Conservation (phyloP, 2,888 invertebrate genomes). For the Dryomyza anilis region DNA sequence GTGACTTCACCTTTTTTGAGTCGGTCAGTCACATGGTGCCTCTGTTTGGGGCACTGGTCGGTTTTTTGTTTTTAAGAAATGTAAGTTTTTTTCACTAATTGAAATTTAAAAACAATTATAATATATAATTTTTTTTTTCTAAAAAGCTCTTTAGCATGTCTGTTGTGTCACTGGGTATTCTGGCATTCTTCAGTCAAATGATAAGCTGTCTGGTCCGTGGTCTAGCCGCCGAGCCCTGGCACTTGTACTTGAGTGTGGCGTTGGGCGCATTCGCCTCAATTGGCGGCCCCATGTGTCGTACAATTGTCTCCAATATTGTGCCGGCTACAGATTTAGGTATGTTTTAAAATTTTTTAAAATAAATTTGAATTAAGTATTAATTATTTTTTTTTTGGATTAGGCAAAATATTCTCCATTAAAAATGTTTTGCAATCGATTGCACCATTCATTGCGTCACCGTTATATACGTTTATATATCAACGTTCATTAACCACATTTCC, state of each 20-base stretch:
- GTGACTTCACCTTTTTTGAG: slow-evolving; percentile 67
- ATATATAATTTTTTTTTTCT: neutral
- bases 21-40: slow-evolving; percentile 64
- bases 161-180: slow-evolving; percentile 50
- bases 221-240: slow-evolving; percentile 52
- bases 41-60: slow-evolving; percentile 67
- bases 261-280: slow-evolving; percentile 51
- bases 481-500: slow-evolving; percentile 65
- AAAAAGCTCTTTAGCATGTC: slow-evolving; percentile 55
- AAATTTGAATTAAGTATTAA: neutral
- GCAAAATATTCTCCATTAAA: slow-evolving; percentile 73
- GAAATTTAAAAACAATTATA: neutral
- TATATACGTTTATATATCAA: slow-evolving; percentile 71
- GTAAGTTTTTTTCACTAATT: neutral
- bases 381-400: slow-evolving; percentile 44
- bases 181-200: slow-evolving; percentile 50
- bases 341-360: neutral
- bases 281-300: slow-evolving; percentile 56
- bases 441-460: slow-evolving; percentile 67
- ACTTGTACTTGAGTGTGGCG: slow-evolving; percentile 50
- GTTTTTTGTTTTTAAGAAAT: slow-evolving; percentile 65
- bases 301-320: slow-evolving; percentile 57
- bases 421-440: slow-evolving; percentile 70
- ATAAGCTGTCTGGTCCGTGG: slow-evolving; percentile 49
- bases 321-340: slow-evolving; percentile 59